These are phyloP conservation scores for Odontocolon sp. DNA, from an alignment of 2,888 invertebrate species.

Conservation along the genomic window DNA sequence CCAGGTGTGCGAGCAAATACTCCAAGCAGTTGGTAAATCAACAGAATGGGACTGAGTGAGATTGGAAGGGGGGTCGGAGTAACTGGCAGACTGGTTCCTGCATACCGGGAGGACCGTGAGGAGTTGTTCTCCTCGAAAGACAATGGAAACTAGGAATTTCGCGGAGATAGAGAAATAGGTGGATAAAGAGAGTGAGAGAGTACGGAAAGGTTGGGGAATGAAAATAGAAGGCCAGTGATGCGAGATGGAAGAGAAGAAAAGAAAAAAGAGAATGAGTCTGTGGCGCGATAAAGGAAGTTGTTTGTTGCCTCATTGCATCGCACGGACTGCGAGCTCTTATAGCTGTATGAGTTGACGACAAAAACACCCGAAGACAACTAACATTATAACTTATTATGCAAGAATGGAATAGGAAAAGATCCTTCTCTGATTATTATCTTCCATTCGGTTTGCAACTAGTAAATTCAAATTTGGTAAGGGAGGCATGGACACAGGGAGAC, in stretches of 20 bases:
- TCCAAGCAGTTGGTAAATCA: conserved; percentile 54
- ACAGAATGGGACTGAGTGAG: conserved; percentile 44
- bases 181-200: conserved; percentile 53
- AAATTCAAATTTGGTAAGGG: conserved; percentile 14
- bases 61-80: conserved; percentile 34
- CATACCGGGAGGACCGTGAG: conserved; percentile 36
- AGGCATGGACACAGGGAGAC: too few relatives aligned
- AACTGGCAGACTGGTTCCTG: conserved; percentile 23
- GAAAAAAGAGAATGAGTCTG: conserved; percentile 56
- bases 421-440: conserved; percentile 9
- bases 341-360: conserved; percentile 53
- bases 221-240: conserved; percentile 33
- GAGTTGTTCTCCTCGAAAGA: conserved; percentile 38
- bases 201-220: conserved; percentile 1
- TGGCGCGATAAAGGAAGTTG: conserved; percentile 63
- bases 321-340: conserved; percentile 27
- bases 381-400: conserved; percentile 43
- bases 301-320: conserved; percentile 72
- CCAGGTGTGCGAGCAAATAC: conserved; percentile 15
- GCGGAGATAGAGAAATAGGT: conserved; percentile 56
- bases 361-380: conserved; percentile 65
- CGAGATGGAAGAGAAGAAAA: conserved; percentile 38
- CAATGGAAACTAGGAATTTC: conserved; percentile 40
- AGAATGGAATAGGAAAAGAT: neutral
- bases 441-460: neutral